These are phyloP conservation scores for Zoanthus sociatus DNA, from an alignment of 92 coral and sea anemone species.

Conservation along the genomic window DNA sequence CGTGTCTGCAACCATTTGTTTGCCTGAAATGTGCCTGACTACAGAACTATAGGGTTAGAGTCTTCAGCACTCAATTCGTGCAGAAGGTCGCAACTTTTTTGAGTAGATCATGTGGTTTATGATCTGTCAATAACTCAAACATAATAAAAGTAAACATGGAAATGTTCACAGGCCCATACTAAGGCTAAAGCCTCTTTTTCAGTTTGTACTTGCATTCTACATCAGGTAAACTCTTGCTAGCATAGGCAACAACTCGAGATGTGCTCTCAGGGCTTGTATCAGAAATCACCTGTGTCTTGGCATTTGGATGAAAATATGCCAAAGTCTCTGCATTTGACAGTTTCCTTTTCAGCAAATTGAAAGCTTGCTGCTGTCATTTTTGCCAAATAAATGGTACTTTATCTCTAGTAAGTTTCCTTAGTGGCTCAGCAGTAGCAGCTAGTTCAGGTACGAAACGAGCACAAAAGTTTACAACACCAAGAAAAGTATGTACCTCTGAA, in stretches of 20 bases:
- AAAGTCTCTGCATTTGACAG: no score
- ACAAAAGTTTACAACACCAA: slow-evolving; percentile 46
- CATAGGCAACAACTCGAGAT: slow-evolving; percentile 51
- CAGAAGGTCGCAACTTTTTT: no score
- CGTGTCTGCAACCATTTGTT: no score
- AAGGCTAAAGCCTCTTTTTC: no score
- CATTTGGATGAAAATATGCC: no score
- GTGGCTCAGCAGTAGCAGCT: slow-evolving; percentile 47
- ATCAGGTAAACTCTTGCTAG: slow-evolving; percentile 56
- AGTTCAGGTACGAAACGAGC: slow-evolving; percentile 42
- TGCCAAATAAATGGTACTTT: no score
- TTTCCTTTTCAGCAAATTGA: slow-evolving; percentile 48
- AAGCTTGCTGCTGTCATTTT: no score
- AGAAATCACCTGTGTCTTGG: no score
- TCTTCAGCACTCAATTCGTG: slow-evolving; percentile 54
- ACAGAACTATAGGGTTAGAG: slow-evolving; percentile 65
- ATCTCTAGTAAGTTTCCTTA: slow-evolving; percentile 39
- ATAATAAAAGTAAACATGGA: slow-evolving; percentile 46
- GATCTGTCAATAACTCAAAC: no score
- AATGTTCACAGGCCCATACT: no score
- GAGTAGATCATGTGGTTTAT: no score
- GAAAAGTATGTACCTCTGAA: slow-evolving; percentile 43
- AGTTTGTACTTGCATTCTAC: slow-evolving; percentile 49
- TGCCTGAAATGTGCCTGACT: no score
- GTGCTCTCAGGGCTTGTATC: slow-evolving; percentile 69